These are phyloP conservation scores for Callopanchax toddi DNA, from an alignment of 2,113 vertebrate species.

Conservation along the genomic window DNA sequence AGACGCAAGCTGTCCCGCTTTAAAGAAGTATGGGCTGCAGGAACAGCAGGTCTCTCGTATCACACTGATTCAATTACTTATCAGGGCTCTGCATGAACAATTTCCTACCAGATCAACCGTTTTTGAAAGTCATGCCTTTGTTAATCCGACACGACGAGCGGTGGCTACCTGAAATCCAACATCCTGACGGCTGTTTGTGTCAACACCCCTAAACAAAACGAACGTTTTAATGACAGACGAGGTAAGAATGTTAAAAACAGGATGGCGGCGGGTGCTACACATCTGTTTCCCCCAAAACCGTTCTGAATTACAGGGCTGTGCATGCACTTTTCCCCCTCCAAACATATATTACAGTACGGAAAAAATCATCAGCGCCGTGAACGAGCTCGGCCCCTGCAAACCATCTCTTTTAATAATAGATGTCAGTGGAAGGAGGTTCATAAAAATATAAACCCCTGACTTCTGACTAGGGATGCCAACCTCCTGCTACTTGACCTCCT, in stretches of 20 bases:
- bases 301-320: slow-evolving; percentile 61
- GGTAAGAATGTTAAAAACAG: slow-evolving; percentile 75
- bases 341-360: slow-evolving; percentile 48
- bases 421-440: slow-evolving; percentile 69
- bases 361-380: slow-evolving; percentile 56
- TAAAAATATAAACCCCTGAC: slow-evolving; percentile 75
- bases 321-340: slow-evolving; percentile 2
- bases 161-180: slow-evolving; percentile 28
- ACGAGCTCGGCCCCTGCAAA: slow-evolving; percentile 62
- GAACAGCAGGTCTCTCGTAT: slow-evolving; percentile 61
- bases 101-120: slow-evolving; percentile 48
- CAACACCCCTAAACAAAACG: slow-evolving; percentile 33
- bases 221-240: slow-evolving; percentile 73
- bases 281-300: slow-evolving; percentile 64
- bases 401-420: slow-evolving; percentile 76
- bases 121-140: slow-evolving; percentile 63
- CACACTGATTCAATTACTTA: slow-evolving; percentile 61
- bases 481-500: slow-evolving; percentile 34
- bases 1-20: slow-evolving; percentile 61
- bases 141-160: slow-evolving; percentile 52
- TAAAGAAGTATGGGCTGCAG: slow-evolving; percentile 41
- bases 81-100: slow-evolving; percentile 62
- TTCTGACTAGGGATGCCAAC: slow-evolving; percentile 27
- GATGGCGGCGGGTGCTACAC: slow-evolving; percentile 39
- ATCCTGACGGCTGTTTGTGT: slow-evolving; percentile 8